A percentile compares a stretch with the other conserved stretches of the same genome.
Evolutionary conservation across 2,797 vertebrate genomes (phyloP).

Genomic region (Notolabrus celidotus): DNA sequence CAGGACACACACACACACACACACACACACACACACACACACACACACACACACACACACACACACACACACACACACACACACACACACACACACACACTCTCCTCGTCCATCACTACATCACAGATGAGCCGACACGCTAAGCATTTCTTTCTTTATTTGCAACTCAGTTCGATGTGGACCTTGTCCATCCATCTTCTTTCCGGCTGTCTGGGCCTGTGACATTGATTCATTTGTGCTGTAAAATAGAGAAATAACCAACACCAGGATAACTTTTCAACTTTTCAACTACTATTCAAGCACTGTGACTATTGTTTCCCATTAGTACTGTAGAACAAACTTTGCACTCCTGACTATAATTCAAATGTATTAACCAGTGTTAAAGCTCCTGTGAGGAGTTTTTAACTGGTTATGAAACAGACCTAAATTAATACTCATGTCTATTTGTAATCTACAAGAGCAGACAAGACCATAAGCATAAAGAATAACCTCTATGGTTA

Average conservation of each 20-base stretch:
- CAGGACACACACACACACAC: background rate
- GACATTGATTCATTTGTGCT: constrained; percentile 53
- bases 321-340: too few relatives aligned
- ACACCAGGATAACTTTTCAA: background rate
- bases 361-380: too few relatives aligned
- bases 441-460: too few relatives aligned
- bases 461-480: too few relatives aligned
- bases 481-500: too few relatives aligned
- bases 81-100: background rate
- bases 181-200: constrained; percentile 57
- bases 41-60: constrained; percentile 3
- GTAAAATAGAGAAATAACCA: constrained; percentile 19
- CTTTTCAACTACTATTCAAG: too few relatives aligned
- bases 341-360: too few relatives aligned
- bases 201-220: constrained; percentile 32
- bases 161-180: constrained; percentile 29
- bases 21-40: background rate
- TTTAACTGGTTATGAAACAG: too few relatives aligned
- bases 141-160: constrained; percentile 1
- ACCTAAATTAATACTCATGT: too few relatives aligned
- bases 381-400: too few relatives aligned
- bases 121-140: constrained; percentile 21
- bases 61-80: background rate
- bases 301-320: too few relatives aligned
- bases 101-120: constrained; percentile 11